Base-by-base conservation (phyloP, 2,797 vertebrate species). In the Scolopax bukidnonensis region DNA sequence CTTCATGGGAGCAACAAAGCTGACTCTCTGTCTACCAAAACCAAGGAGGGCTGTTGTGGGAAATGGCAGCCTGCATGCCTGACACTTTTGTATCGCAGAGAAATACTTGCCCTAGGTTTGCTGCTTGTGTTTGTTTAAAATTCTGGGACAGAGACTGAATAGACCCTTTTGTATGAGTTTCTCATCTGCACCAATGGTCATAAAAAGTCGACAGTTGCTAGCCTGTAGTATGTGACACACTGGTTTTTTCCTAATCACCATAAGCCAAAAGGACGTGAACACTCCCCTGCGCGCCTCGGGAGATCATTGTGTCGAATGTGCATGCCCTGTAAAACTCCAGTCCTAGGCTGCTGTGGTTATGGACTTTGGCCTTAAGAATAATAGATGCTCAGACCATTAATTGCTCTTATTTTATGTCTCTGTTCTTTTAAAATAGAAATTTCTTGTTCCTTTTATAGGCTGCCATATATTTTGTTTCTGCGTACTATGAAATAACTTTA, bases 401-500 rank as follows among this genome's bases (percentile, higher is more conserved):
- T 96, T 96, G 86, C 7, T 95, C 95, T 90, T 94, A 95, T 93
- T 96, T 96, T 95, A 94, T 96, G 90, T 74, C 63, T 90, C 74
- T 89, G 41, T 75, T 95, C 86, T 83, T 96, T 93, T 94, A 94
- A 95, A 96, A 95, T 74, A 88, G 94, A 94, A 97, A 87, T 94
- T 96, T 96, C 91, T 95, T 96, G 85, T 97, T 95, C 56, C 71
- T 81, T 95, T 92, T 95, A 97, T 97, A 92, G 92, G 38, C 78
- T 93, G 87, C 83, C 18, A 24, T 96, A 91, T 96, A 96, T 97
- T 97, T 97, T 97, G 94, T 94, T 97, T 95, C 95, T 96, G 73
- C 94, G 91, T 80, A 80, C 78, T 70, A 94, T 89, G 89, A 96
- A 97, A 94, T 25, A 94, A 91, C 43, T 95, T 93, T 19, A 96